Evolutionary conservation across 2,113 vertebrate genomes (phyloP), one percentile per base, ranked within the genome.

Genomic region (Hiodon alosoides): DNA sequence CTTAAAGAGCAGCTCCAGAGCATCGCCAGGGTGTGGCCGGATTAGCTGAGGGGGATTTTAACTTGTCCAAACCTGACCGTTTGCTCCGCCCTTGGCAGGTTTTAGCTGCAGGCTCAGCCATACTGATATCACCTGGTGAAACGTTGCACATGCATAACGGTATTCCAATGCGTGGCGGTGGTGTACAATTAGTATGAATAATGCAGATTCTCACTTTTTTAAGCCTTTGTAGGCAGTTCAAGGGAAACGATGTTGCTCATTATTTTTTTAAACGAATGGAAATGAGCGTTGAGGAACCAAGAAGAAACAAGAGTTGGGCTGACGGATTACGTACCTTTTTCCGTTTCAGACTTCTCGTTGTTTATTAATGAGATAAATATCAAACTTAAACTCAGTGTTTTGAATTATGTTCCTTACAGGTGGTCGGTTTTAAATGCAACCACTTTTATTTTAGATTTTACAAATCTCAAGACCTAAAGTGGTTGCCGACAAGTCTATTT

Each of bases 171-270:
- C 16, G 46, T 8, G 65, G 4, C 7, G 3, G 47, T 10, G 13
- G 4, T 10, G 65, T 7, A 3, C 65, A 46, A 67, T 68, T 3
- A 52, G 10, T 48, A 68, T 52, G 47, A 67, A 64, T 14, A 60
- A 60, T 47, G 5, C n/a, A 46, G 64, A 7, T 31, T 47, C 7
- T 47, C 3, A 13, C 48, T 69, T 52, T 14, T 14, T 69, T 6
- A 69, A 3, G 17, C 46, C 65, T 67, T 67, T 67, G 46, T 46
- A 8, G 46, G 8, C 1, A 17, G 52, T 57, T 81, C 65, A 64
- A 62, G 75, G 76, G 66, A 74, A 80, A 78, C 73, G 55, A 77
- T 77, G 77, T 60, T 68, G 52, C 79, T 82, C 62, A 79, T 76
- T 77, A 77, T 31, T 7, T 46, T 31, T 71, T 78, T 71, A 69